Conservation (phyloP, 35 echinoderm and acorn worm genomes). For the Lytechinus pictus region DNA sequence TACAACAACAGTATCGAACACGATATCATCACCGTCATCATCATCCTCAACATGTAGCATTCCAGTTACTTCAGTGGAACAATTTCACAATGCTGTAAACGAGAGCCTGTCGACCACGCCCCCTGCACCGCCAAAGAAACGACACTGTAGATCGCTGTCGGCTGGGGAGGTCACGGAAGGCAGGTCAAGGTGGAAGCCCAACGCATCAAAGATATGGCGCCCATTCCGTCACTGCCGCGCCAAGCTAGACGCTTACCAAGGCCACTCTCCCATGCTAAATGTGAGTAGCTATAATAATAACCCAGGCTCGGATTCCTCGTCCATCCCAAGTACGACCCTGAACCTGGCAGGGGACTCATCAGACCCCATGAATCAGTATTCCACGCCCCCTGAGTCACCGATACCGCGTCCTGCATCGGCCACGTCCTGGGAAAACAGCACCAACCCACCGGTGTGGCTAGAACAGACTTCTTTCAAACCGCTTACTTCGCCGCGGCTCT, state of each 20-base stretch:
- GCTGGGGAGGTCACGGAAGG: slow-evolving; percentile 78
- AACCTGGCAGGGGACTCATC: slow-evolving; percentile 61
- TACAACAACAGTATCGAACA: slow-evolving; percentile 49
- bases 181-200: slow-evolving; percentile 79
- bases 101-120: slow-evolving; percentile 72
- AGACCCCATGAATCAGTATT: slow-evolving; percentile 80
- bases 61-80: slow-evolving; percentile 45
- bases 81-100: slow-evolving; percentile 54
- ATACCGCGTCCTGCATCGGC: slow-evolving; percentile 89
- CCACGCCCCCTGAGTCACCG: slow-evolving; percentile 97
- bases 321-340: slow-evolving; percentile 62
- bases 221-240: slow-evolving; percentile 63
- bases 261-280: slow-evolving; percentile 71
- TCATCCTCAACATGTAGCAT: slow-evolving; percentile 44
- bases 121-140: slow-evolving; percentile 85
- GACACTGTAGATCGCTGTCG: slow-evolving; percentile 94
- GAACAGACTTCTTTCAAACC: slow-evolving; percentile 79
- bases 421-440: slow-evolving; percentile 78
- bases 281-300: slow-evolving; percentile 63
- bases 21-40: slow-evolving; percentile 28
- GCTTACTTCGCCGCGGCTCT: slow-evolving; percentile 57
- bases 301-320: slow-evolving; percentile 6
- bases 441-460: slow-evolving; percentile 75
- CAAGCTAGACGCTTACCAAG: slow-evolving; percentile 73
- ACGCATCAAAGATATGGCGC: slow-evolving; percentile 88